Percentiles rank a stretch among this genome's conserved stretches.
These are phyloP conservation scores for Falco peregrinus DNA, from an alignment of 2,797 vertebrate species.

Conservation along the genomic window DNA sequence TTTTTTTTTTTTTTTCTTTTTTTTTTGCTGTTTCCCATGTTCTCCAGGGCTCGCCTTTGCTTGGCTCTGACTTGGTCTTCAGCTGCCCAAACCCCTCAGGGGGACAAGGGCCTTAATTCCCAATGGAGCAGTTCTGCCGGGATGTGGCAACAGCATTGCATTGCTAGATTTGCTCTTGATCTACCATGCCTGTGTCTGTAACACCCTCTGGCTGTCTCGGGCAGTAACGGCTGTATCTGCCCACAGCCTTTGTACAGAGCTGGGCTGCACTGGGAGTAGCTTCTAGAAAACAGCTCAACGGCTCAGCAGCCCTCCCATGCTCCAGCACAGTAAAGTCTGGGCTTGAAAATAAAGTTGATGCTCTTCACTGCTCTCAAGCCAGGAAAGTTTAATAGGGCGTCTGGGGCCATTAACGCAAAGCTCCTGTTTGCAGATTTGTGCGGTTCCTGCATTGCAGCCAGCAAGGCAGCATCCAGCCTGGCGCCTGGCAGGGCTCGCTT, in stretches of 20 bases:
- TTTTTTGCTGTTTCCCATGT: background rate
- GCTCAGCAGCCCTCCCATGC: background rate
- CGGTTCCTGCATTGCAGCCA: background rate
- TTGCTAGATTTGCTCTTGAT: background rate
- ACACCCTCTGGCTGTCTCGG: background rate
- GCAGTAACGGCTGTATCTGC: background rate
- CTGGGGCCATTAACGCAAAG: background rate
- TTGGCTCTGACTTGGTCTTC: background rate
- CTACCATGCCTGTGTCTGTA: background rate
- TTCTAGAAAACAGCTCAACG: background rate
- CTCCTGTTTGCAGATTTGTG: background rate
- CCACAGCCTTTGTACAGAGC: background rate
- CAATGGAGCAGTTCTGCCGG: background rate
- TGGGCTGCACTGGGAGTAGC: background rate
- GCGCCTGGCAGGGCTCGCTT: background rate
- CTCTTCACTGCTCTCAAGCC: background rate
- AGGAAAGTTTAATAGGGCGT: background rate
- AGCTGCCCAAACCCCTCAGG: background rate
- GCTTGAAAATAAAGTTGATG: background rate
- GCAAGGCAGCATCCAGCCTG: background rate
- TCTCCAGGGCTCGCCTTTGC: accelerated
- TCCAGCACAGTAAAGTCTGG: background rate
- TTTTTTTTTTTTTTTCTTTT: background rate
- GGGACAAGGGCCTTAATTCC: background rate
- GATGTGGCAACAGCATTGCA: background rate